Base-by-base conservation (phyloP, 2,113 vertebrate genomes). In the Philantomba maxwellii region DNA sequence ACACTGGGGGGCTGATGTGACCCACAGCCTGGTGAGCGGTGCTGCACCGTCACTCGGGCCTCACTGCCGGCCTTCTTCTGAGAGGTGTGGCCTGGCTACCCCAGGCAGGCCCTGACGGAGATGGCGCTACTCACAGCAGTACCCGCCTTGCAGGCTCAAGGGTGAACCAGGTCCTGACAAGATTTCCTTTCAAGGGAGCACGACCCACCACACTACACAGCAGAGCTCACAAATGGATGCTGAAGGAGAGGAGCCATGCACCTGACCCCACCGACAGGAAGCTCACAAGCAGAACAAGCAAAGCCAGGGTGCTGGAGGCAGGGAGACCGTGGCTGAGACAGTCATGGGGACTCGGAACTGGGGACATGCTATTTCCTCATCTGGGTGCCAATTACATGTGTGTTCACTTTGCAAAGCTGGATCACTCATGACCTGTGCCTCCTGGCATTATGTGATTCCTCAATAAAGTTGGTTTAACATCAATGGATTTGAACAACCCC, bases 161-260 rank as follows among this genome's bases (percentile, higher is more conserved):
- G 55, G 14, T 60, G 91, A 55, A 33, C 43, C 30, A 21, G 62
- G 33, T 28, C 26, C 13, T 55, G 17, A 19, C 33, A 55, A 30
- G 53, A 7, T 15, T 26, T 13, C 28, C 17, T 15, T 19, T 47
- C 51, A 10, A 17, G 36, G 2, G 49, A 70, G 9, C 30, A 33
- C 1, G 0, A 30, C 7, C 11, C 13, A 10, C 49, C 12, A 4
- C 3, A 3, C 26, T 0, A 1, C 7, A 1, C 8, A 19, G 4
- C 3, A 6, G 33, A 47, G 25, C 28, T 62, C 87, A 49, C 12
- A 19, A 1, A 15, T 2, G 0, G n/a, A 17, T 0, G 2, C 0
- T 2, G 30, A 73, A n/a, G 60, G 39, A 6, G 17, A 53, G 47
- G 0, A 17, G 12, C 33, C 30, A 0, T 0, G 0, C 1, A 5